phyloP scores from a whole-genome alignment of 2,888 invertebrate species.

The Latrodectus elegans region DNA sequence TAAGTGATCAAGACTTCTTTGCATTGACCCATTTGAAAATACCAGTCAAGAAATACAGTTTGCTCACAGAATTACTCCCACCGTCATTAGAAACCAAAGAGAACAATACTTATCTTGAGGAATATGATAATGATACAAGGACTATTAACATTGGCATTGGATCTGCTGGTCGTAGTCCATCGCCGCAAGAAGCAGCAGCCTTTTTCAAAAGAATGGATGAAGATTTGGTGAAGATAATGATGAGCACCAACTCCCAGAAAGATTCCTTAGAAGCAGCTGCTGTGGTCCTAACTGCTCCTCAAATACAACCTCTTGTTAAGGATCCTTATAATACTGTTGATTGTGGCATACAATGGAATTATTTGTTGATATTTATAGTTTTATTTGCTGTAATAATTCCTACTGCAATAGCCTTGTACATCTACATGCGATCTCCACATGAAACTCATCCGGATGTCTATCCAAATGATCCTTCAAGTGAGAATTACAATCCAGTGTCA shows the following conservation, averaged over 20 bases:
- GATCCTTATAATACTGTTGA: slow-evolving; percentile 65
- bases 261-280: slow-evolving; percentile 62
- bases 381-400: slow-evolving; percentile 54
- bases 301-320: slow-evolving; percentile 62
- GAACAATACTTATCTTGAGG: slow-evolving; percentile 16
- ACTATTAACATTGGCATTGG: slow-evolving; percentile 55
- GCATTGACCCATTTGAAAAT: slow-evolving; percentile 67
- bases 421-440: slow-evolving; percentile 48
- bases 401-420: slow-evolving; percentile 40
- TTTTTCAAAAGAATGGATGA: slow-evolving; percentile 66
- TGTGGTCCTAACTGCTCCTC: slow-evolving; percentile 58
- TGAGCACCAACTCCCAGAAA: slow-evolving; percentile 64
- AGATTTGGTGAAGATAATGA: slow-evolving; percentile 61
- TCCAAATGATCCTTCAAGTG: slow-evolving; percentile 24
- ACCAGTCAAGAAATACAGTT: slow-evolving; percentile 70
- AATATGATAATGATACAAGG: background rate
- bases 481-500: slow-evolving; percentile 14
- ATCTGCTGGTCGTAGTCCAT: slow-evolving; percentile 39
- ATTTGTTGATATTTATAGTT: slow-evolving; percentile 48
- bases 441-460: slow-evolving; percentile 34
- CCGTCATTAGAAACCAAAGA: slow-evolving; percentile 15
- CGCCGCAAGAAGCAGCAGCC: slow-evolving; percentile 56
- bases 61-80: slow-evolving; percentile 68
- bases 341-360: slow-evolving; percentile 65
- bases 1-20: slow-evolving; percentile 70